A percentile compares a stretch with the other conserved stretches of the same genome.
phyloP scores from a whole-genome alignment of 2,113 vertebrate species.

The Tursiops truncatus region DNA sequence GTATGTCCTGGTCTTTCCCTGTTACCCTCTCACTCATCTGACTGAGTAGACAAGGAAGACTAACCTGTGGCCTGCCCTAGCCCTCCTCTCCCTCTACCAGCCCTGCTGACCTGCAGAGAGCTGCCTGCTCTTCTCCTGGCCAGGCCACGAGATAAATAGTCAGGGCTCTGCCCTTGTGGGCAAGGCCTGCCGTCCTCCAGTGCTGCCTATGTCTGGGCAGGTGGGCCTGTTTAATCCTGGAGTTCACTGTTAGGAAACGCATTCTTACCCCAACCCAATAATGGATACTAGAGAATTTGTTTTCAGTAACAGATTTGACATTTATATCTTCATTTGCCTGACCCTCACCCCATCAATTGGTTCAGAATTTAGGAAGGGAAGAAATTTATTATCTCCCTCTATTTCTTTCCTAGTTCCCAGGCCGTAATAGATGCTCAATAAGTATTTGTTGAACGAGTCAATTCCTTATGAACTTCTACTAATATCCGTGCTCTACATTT shows the following conservation, averaged over 20 bases:
- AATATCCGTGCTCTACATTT: constrained; percentile 9
- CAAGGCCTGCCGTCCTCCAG: not conserved
- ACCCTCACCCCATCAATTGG: not conserved
- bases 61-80: not conserved
- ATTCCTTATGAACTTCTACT: not conserved
- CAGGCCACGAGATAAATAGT: not conserved
- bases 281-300: not conserved
- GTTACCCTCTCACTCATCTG: not conserved
- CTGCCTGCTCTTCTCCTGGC: not conserved
- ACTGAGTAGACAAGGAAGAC: not conserved
- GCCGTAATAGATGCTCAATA: constrained; percentile 33
- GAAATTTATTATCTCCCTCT: not conserved
- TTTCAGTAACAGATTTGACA: not conserved
- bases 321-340: not conserved
- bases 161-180: not conserved
- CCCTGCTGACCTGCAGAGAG: not conserved
- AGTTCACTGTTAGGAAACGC: not conserved
- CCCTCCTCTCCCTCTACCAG: not conserved
- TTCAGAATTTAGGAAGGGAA: constrained; percentile 16
- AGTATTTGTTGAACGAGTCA: constrained; percentile 62
- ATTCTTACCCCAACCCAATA: not conserved
- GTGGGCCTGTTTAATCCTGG: not conserved
- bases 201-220: not conserved
- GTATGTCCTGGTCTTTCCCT: not conserved
- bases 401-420: not conserved